Evolutionary conservation across 1,140 invertebrate species (phyloP), one percentile per base, ranked within the genome.

Genomic region (Scaptomyza montana): DNA sequence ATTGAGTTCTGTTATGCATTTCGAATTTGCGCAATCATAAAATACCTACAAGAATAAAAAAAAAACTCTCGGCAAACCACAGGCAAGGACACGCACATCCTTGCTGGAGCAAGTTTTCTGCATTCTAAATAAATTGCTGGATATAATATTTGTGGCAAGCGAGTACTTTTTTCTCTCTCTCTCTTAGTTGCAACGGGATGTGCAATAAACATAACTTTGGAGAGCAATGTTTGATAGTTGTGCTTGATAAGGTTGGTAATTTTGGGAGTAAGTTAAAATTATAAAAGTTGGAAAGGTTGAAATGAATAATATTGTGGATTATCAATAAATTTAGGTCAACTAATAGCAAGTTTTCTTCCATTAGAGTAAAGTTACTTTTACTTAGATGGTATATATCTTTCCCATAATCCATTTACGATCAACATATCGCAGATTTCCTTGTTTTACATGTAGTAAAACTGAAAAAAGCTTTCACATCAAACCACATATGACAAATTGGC

Each of bases 1-100:
- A 87, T 87, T 89, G 78, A 89, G 82, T 87, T 87, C 7, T 87
- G 78, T 78, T 87, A 87, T 87, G 84, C 82, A 77, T 87, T 87
- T 82, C 87, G 84, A 82, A 86, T 85, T 86, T 87, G 78, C 62
- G 74, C 75, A 78, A 87, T 86, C 81, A 81, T 73, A 76, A 77
- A 74, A 75, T 36, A 9, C 33, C 33, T 36, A 9, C 33, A 7
- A 36, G 33, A 36, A 36, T 16, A 56, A 62, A 45, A 39, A 54
- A 55, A 25, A 36, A n/a, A 50, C 33, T 1, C 5, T 30, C 5
- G 30, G 50, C 49, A 21, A 39, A 45, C 54, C 28, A 56, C 43
- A 36, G 50, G 47, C 63, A 75, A 86, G 82, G 82, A 85, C 80
- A 74, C 64, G 65, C 59, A 49, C 33, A 60, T 33, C 19, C 59